Evolutionary conservation across 2,888 invertebrate genomes (phyloP), one percentile per base, ranked within the genome.

Genomic region (Heterodera filipjevi): DNA sequence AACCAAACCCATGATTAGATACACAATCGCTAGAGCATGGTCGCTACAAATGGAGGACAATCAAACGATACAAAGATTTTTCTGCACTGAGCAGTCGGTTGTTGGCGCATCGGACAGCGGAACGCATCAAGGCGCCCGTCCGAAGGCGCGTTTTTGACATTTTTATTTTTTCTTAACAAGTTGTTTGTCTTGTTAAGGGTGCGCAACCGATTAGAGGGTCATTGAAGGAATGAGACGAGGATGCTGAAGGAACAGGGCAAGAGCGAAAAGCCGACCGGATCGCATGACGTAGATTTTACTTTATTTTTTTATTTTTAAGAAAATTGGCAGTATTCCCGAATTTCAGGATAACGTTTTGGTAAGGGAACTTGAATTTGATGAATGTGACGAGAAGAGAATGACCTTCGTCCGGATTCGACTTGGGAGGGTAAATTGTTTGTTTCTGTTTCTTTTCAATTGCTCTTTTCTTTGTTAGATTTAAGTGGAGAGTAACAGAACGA

Each of bases 11-110:
- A 44, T 12, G 46, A 49, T 16, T 87, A 91, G 91, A 78, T 97
- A 98, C 89, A 95, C 94, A 72, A 94, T 98, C 84, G 93, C 91
- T 97, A 70, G 93, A 92, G 81, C 97, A 98, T 91, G 96, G 95
- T 0, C 93, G 93, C 76, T 96, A 94, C 90, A 92, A 92, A 2
- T 98, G 98, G 98, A 93, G 92, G 0, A 93, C 98, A 66, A 93
- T 93, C 88, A 93, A 94, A 86, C 92, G 97, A n/a, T 97, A 96
- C 90, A 95, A 95, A 89, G 95, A 98, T 89, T 94, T 98, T 84
- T 93, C 94, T 66, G 92, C 93, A 85, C 91, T 98, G 0, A 96
- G 97, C 89, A 94, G 95, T 87, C 94, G 95, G 87, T 91, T 98
- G 0, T 92, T 93, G 59, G 90, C 97, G 74, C 90, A 90, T 84